phyloP scores from a whole-genome alignment of 1,140 invertebrate genomes.

The Ctenoplectra terminalis region DNA sequence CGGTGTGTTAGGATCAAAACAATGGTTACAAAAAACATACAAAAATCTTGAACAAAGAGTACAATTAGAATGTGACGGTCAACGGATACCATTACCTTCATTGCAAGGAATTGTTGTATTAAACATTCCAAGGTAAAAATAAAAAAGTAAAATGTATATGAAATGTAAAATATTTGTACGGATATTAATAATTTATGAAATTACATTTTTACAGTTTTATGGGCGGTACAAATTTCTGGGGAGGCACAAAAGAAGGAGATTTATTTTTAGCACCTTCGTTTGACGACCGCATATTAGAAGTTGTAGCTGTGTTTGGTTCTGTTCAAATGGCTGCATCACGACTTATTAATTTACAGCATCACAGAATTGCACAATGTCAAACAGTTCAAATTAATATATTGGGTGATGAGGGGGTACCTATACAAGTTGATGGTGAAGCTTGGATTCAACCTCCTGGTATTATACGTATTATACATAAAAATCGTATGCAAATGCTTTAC shows the following conservation, averaged over 20 bases:
- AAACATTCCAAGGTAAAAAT: constrained; percentile 93
- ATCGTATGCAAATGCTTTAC: constrained; percentile 97
- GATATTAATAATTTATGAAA: constrained; percentile 28
- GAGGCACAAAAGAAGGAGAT: constrained; percentile 94
- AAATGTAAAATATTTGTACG: constrained; percentile 1
- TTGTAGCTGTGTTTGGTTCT: constrained; percentile 97
- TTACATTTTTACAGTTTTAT: constrained; percentile 89
- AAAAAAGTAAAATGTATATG: constrained; percentile 23
- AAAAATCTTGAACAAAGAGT: constrained; percentile 98
- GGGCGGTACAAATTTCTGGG: constrained; percentile 99
- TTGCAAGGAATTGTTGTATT: constrained; percentile 98
- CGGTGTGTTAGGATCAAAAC: constrained; percentile 96
- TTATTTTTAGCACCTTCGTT: constrained; percentile 94
- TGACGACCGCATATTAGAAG: constrained; percentile 96
- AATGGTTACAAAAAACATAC: constrained; percentile 95
- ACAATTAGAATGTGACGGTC: constrained; percentile 95
- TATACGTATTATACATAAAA: constrained; percentile 97
- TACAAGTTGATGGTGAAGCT: constrained; percentile 98
- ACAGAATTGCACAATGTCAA: constrained; percentile 98
- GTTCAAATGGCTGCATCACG: constrained; percentile 98
- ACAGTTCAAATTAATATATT: constrained; percentile 97
- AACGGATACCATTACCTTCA: constrained; percentile 94
- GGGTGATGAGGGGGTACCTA: constrained; percentile 93
- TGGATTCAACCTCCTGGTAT: constrained; percentile 99
- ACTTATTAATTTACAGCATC: constrained; percentile 97